Percentiles rank a stretch among this genome's conserved stretches.
Evolutionary conservation across 2,888 invertebrate species (phyloP).

Genomic region (Malthinus seriepunctatus): DNA sequence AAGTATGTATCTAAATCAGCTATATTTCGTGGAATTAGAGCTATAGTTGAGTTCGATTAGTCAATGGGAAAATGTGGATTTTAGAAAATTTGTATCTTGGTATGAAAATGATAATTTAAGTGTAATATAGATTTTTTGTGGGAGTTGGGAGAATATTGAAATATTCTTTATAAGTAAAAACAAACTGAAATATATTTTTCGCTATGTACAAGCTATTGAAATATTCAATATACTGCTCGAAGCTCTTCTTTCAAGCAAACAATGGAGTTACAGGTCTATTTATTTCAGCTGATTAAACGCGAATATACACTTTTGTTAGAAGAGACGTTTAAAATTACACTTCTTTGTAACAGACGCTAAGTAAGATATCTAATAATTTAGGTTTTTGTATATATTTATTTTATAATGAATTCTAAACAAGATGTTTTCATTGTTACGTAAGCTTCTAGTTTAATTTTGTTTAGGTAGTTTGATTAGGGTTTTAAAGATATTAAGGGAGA

Average conservation of each 20-base stretch:
- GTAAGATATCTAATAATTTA: conserved; percentile 21
- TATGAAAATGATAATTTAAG: no score
- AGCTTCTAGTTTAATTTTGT: conserved; percentile 8
- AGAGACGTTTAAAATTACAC: conserved; percentile 23
- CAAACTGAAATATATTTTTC: conserved; percentile 29
- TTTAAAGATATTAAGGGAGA: conserved; percentile 4
- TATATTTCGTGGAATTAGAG: no score
- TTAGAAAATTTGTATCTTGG: no score
- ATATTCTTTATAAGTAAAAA: conserved; percentile 10
- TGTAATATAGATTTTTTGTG: no score
- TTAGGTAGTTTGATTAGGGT: conserved; percentile 7
- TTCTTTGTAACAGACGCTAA: conserved; percentile 15
- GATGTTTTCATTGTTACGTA: conserved; percentile 8
- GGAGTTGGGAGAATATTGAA: no score
- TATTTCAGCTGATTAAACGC: conserved; percentile 29
- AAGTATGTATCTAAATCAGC: no score
- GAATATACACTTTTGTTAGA: conserved; percentile 26
- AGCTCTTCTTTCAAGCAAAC: conserved; percentile 24
- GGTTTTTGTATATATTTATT: conserved; percentile 4
- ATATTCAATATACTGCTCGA: conserved; percentile 28
- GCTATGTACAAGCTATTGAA: conserved; percentile 28
- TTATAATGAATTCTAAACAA: conserved; percentile 13
- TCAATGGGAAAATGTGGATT: no score
- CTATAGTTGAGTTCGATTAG: no score
- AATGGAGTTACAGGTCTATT: conserved; percentile 26